A percentile compares a stretch with the other conserved stretches of the same genome.
Conservation (phyloP, 2,888 invertebrate species). For the Ochropleura leucogaster region DNA sequence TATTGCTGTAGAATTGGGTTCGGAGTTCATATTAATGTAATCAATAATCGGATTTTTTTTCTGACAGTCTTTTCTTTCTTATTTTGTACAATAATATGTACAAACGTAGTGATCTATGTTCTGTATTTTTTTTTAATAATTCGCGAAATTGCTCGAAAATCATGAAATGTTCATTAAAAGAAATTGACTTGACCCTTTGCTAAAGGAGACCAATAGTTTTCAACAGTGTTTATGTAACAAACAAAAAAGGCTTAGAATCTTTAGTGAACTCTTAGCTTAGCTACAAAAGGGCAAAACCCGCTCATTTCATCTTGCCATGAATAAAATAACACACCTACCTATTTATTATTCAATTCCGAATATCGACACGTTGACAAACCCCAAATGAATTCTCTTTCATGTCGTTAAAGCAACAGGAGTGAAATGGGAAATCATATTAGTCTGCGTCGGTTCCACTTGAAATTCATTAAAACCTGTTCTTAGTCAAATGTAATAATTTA, state of each 20-base stretch:
- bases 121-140: no score
- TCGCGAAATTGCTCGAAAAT: no score
- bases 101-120: no score
- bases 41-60: no score
- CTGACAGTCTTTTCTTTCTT: no score
- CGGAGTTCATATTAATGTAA: slow-evolving; percentile 10
- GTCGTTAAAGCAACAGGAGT: slow-evolving; percentile 78
- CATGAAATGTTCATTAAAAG: no score
- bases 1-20: slow-evolving; percentile 3
- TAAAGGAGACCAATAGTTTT: background rate
- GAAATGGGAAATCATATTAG: slow-evolving; percentile 81
- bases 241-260: background rate
- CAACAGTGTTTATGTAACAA: background rate
- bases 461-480: slow-evolving; percentile 89
- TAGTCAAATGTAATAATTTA: slow-evolving; percentile 89
- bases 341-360: slow-evolving; percentile 68
- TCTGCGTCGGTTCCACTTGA: slow-evolving; percentile 77
- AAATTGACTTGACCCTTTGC: background rate
- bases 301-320: slow-evolving; percentile 35
- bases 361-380: slow-evolving; percentile 75
- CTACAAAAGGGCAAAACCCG: slow-evolving; percentile 12
- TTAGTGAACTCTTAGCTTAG: background rate
- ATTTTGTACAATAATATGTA: no score
- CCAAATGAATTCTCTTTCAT: slow-evolving; percentile 83
- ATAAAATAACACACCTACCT: slow-evolving; percentile 58